phyloP scores from a whole-genome alignment of 2,797 vertebrate genomes.

The Gymnocypris eckloni region DNA sequence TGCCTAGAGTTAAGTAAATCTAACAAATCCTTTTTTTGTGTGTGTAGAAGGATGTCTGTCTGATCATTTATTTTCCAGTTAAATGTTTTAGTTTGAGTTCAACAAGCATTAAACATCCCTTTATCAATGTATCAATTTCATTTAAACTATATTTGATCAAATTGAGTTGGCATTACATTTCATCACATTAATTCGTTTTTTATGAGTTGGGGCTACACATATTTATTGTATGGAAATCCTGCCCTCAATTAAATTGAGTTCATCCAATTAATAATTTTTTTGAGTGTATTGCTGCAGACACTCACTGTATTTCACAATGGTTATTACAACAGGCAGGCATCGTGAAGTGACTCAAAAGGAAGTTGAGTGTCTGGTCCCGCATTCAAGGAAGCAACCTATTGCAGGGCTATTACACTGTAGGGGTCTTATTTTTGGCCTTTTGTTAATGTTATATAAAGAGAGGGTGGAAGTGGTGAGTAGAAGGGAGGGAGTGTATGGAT shows the following conservation, averaged over 20 bases:
- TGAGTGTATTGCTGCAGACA: background rate
- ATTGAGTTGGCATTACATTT: too few species aligned
- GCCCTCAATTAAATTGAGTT: too few species aligned
- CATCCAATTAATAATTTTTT: too few species aligned
- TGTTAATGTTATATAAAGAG: background rate
- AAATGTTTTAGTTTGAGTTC: background rate
- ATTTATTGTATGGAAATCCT: too few species aligned
- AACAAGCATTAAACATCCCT: background rate
- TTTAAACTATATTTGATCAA: too few species aligned
- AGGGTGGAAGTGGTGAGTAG: background rate
- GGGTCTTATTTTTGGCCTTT: background rate
- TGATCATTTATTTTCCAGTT: background rate
- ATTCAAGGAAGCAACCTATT: constrained; percentile 17
- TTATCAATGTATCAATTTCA: too few species aligned
- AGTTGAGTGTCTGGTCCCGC: background rate
- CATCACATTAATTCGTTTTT: too few species aligned
- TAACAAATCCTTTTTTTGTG: too few species aligned
- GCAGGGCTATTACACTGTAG: background rate
- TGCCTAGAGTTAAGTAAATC: too few species aligned
- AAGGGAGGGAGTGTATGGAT: background rate
- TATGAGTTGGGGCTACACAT: too few species aligned
- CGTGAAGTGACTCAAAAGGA: constrained; percentile 23
- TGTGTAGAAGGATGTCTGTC: background rate
- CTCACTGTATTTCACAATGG: constrained; percentile 18
- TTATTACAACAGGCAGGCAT: background rate